A percentile compares a stretch with the other conserved stretches of the same genome.
Evolutionary conservation across 2,888 invertebrate species (phyloP).

Genomic region (Sinotaia quadrata): DNA sequence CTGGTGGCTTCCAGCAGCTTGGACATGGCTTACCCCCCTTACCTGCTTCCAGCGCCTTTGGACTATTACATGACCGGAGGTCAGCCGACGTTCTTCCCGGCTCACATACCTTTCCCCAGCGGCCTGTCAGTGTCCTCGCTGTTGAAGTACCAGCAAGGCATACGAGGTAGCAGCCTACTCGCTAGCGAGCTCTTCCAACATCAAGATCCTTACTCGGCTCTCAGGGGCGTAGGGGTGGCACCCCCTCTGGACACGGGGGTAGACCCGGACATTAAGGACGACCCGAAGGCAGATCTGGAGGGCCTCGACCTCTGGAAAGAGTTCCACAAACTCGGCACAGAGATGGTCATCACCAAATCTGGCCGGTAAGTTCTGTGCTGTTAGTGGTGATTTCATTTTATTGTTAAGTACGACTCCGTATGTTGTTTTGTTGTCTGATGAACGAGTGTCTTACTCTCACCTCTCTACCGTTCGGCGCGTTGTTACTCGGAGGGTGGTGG

Average conservation of each 20-base stretch:
- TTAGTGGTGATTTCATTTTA: no score
- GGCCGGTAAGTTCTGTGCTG: conserved; percentile 30
- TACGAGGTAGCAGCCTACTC: background rate
- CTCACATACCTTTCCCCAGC: background rate
- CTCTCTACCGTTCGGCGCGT: no score
- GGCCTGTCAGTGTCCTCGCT: no score
- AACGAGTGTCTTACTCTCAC: no score
- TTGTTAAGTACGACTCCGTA: no score
- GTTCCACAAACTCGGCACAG: conserved; percentile 37
- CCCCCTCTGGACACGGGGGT: conserved; percentile 29
- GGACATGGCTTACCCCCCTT: background rate
- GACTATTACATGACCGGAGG: background rate
- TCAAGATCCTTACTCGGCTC: background rate
- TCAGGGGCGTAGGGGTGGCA: conserved; percentile 22
- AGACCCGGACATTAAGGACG: conserved; percentile 38
- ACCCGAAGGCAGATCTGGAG: conserved; percentile 36
- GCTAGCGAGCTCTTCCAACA: background rate
- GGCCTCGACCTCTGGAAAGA: conserved; percentile 33
- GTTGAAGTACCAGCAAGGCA: background rate
- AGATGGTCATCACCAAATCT: conserved; percentile 38
- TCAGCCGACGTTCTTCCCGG: background rate
- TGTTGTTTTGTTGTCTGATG: no score
- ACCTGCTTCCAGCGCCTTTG: background rate
- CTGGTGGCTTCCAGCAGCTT: background rate
- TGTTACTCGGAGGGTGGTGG: no score